These are phyloP conservation scores for Pyrgus malvae DNA, from an alignment of 2,888 invertebrate species.

Conservation along the genomic window DNA sequence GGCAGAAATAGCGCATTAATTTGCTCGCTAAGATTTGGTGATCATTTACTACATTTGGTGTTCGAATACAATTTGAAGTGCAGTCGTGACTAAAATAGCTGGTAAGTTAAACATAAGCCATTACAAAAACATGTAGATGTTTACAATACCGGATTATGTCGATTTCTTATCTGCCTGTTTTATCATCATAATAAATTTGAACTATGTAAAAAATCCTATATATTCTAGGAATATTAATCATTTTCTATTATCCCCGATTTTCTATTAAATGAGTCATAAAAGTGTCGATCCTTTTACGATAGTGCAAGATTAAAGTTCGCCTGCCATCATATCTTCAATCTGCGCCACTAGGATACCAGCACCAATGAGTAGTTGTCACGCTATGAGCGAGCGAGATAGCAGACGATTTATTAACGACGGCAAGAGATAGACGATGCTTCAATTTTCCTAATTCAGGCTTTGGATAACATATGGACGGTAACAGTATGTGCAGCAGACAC, in stretches of 20 bases:
- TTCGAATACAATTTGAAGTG: too few species aligned
- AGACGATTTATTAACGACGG: constrained; percentile 23
- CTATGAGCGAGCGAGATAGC: constrained; percentile 42
- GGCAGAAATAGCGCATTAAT: too few species aligned
- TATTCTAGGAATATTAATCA: too few species aligned
- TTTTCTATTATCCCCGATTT: neutral
- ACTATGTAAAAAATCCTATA: too few species aligned
- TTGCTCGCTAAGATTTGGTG: too few species aligned
- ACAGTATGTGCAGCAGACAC: constrained; percentile 9
- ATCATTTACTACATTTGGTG: too few species aligned
- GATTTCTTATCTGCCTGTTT: too few species aligned
- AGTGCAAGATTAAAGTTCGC: constrained; percentile 36
- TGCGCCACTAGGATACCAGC: constrained; percentile 35
- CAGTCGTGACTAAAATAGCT: too few species aligned
- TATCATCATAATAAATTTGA: too few species aligned
- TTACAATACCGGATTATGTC: too few species aligned
- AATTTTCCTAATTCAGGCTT: constrained; percentile 19
- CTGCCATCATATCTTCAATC: constrained; percentile 54
- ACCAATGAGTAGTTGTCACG: constrained; percentile 56
- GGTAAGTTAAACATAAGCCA: too few species aligned
- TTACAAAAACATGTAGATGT: too few species aligned
- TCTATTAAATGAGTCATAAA: constrained; percentile 18
- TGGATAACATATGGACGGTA: neutral
- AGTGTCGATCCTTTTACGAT: constrained; percentile 23
- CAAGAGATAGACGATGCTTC: constrained; percentile 39